Base-by-base conservation (phyloP, 2,797 vertebrate genomes). In the Crenuchus spilurus region DNA sequence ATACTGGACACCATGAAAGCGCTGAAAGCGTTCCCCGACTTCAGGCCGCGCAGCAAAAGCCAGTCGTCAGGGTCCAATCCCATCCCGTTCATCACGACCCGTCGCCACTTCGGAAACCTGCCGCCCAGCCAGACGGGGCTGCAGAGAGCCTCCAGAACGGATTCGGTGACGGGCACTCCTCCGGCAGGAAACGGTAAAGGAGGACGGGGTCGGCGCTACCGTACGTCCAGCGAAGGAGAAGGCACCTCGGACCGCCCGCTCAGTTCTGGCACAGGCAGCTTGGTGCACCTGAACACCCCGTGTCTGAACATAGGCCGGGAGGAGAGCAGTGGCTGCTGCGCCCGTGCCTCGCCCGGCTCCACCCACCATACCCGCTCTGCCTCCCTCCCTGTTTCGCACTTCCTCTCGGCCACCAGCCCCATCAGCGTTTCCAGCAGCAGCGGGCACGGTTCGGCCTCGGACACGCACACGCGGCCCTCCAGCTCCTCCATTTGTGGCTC, bases 1-100 rank as follows among this genome's bases (percentile, higher is more conserved):
- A 95, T 96, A 80, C 77, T 96, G 82, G 92, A 95, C 20, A 95
- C 94, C 72, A 96, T 96, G 95, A 93, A 92, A 81, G 94, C 94
- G 30, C 80, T 96, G 10, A 94, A 94, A 58, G 93, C 94, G 62
- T 94, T 95, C 13, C 90, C 94, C 0, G 95, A 96, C 79, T 94
- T 94, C 80, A 88, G 93, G 55, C 95, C 94, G 24, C 87, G 94
- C 72, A 94, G 92, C 85, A 94, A 95, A 88, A 95, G 93, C 83
- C 90, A 95, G 86, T 94, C 90, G 9, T 91, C 93, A 0, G 89
- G 93, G 26, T 88, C 89, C 46, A 94, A 94, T 77, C 92, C 94
- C 22, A 89, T 95, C 48, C 93, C 92, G 33, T 92, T 94, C 83
- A 92, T 94, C 79, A 93, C 91, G 75, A 87, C 92, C n/a, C 93